Evolutionary conservation across 1,140 invertebrate genomes (phyloP).

Genomic region (Stegodyphus dumicola): DNA sequence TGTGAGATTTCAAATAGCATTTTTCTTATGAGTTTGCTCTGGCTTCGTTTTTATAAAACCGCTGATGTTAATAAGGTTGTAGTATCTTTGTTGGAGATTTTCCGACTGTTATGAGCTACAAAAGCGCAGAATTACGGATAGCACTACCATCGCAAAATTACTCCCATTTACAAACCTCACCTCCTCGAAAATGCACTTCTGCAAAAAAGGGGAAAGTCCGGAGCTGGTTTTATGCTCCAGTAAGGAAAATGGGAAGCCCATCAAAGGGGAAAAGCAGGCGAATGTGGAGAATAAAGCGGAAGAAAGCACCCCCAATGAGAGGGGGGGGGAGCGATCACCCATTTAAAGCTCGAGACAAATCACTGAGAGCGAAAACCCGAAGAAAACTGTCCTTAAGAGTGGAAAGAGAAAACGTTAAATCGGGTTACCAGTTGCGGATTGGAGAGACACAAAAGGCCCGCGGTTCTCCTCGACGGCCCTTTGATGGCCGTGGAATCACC

Average conservation of each 20-base stretch:
- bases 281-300: not conserved
- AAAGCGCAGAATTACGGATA: too few species aligned
- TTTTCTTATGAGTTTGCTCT: too few species aligned
- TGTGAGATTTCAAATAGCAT: too few species aligned
- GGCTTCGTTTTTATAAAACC: too few species aligned
- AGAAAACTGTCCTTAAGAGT: constrained; percentile 6
- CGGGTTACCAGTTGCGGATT: not conserved
- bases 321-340: not conserved
- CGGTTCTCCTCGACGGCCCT: constrained; percentile 3
- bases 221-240: too few species aligned
- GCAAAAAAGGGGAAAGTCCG: too few species aligned
- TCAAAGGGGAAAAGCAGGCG: not conserved
- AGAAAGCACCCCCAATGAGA: not conserved
- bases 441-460: constrained; percentile 2
- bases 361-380: not conserved
- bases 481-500: constrained; percentile 4
- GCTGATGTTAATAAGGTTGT: too few species aligned
- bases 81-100: too few species aligned
- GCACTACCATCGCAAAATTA: too few species aligned
- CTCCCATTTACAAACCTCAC: too few species aligned
- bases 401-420: constrained; percentile 5
- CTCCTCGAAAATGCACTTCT: too few species aligned
- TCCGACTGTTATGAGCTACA: too few species aligned
- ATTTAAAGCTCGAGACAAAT: constrained; percentile 16
- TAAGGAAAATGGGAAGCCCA: not conserved